Conservation (phyloP, 92 coral and sea anemone species). For the Heteractis magnifica region DNA sequence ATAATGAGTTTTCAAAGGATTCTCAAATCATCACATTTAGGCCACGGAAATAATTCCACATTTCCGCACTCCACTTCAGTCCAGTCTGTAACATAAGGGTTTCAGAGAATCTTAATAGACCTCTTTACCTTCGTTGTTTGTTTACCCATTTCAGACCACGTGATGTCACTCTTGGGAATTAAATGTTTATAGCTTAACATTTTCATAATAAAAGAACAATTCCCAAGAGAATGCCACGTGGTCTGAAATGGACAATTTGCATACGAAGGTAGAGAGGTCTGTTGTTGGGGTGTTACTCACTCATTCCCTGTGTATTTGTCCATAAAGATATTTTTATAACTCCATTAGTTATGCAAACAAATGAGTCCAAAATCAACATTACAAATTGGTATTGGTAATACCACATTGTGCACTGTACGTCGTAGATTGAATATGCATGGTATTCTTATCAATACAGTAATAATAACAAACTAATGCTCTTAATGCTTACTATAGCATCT, state of each 20-base stretch:
- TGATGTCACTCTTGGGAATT: too few species aligned
- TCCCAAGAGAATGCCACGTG: too few species aligned
- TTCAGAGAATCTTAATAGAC: too few species aligned
- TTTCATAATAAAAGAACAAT: too few species aligned
- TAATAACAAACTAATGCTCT: not conserved
- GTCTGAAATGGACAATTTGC: too few species aligned
- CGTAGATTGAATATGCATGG: too few species aligned
- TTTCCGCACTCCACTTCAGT: not conserved
- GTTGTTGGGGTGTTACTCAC: not conserved
- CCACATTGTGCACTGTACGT: not conserved
- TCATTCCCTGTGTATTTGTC: too few species aligned
- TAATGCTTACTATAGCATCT: conserved; percentile 22
- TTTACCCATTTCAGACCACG: too few species aligned
- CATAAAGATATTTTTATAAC: not conserved
- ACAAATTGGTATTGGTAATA: not conserved
- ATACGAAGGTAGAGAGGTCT: too few species aligned
- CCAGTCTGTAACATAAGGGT: not conserved
- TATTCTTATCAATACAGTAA: not conserved
- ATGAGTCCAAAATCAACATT: not conserved
- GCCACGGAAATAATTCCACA: not conserved
- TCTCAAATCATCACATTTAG: not conserved
- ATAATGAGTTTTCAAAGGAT: not conserved
- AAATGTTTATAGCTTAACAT: too few species aligned
- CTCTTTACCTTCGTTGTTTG: too few species aligned
- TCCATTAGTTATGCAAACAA: not conserved